Conservation (phyloP, 2,888 invertebrate species). For the Calliphora vomitoria region DNA sequence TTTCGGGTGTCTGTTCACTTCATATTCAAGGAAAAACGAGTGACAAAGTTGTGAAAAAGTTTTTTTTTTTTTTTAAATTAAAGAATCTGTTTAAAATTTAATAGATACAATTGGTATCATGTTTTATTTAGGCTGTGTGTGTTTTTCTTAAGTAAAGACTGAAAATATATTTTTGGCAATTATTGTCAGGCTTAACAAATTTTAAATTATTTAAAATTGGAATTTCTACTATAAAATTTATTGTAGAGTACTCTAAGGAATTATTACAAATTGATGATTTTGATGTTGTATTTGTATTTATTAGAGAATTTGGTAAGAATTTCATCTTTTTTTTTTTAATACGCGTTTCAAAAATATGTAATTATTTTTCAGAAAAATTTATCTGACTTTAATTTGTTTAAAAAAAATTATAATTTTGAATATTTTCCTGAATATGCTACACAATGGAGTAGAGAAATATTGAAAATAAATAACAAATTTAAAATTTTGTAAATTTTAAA, state of each 20-base stretch:
- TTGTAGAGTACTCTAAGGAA: background rate
- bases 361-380: too few relatives aligned
- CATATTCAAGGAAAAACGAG: slow-evolving; percentile 16
- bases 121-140: background rate
- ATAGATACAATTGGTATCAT: background rate
- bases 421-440: too few relatives aligned
- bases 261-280: background rate
- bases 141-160: background rate
- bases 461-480: too few relatives aligned
- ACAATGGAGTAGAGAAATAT: too few relatives aligned
- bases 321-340: too few relatives aligned
- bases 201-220: too few relatives aligned
- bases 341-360: too few relatives aligned
- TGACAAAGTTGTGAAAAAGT: slow-evolving; percentile 2
- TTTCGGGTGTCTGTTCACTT: background rate
- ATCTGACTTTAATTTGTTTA: too few relatives aligned
- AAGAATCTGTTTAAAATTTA: background rate
- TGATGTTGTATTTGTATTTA: too few relatives aligned
- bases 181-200: background rate
- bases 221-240: background rate
- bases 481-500: too few relatives aligned
- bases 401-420: too few relatives aligned
- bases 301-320: too few relatives aligned
- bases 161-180: background rate
- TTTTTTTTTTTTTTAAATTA: slow-evolving; percentile 6